phyloP scores from a whole-genome alignment of 2,113 vertebrate genomes.

The Melanerpes aurifrons region DNA sequence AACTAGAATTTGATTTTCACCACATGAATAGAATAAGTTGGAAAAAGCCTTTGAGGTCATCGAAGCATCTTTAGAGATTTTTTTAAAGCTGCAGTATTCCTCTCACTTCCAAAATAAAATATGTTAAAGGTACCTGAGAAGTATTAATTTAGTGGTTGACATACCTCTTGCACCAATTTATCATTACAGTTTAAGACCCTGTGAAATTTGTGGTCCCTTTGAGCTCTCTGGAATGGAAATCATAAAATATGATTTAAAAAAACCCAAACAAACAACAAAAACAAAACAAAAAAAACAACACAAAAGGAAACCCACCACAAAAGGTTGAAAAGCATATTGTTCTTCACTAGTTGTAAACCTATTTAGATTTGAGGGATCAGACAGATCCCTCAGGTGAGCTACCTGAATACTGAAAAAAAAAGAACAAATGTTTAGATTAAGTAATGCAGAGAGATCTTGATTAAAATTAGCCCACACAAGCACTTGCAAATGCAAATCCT shows the following conservation, averaged over 20 bases:
- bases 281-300: background rate
- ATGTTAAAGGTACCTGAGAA: background rate
- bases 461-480: background rate
- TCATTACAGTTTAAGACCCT: background rate
- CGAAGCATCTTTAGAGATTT: background rate
- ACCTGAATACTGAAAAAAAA: background rate
- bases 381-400: background rate
- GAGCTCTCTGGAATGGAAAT: background rate
- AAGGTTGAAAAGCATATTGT: background rate
- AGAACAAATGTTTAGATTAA: background rate
- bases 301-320: background rate
- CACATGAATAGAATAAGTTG: background rate
- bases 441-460: background rate
- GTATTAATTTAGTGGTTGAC: background rate
- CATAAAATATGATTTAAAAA: background rate
- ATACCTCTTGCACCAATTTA: background rate
- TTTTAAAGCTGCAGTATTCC: background rate
- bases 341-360: background rate
- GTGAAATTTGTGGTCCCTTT: background rate
- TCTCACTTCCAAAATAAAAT: background rate
- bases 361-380: background rate
- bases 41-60: no score
- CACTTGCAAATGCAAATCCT: background rate
- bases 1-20: background rate
- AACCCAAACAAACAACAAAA: background rate